These are phyloP conservation scores for Hydrozoanthus gracilis DNA, from an alignment of 92 coral and sea anemone species.

Conservation along the genomic window DNA sequence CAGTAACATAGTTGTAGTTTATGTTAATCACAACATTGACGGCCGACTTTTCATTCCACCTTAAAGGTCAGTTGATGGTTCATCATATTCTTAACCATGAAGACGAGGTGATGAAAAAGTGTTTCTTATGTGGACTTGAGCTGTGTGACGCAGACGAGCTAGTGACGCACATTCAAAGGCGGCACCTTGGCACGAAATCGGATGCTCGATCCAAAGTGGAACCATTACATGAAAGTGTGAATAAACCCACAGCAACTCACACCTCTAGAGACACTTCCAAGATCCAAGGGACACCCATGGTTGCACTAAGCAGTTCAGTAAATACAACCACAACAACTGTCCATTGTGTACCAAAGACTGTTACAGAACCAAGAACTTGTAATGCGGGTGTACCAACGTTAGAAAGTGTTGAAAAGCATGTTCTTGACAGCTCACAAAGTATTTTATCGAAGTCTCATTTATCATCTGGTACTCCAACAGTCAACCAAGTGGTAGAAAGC, in stretches of 20 bases:
- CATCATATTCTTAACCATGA: constrained; percentile 35
- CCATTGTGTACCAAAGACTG: neutral
- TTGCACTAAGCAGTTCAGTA: neutral
- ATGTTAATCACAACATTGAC: neutral
- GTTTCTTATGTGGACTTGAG: constrained; percentile 29
- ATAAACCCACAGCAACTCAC: neutral
- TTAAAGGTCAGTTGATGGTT: constrained; percentile 26
- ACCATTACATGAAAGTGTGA: neutral
- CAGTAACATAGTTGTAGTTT: no score
- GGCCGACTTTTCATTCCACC: neutral
- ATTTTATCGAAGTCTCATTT: neutral
- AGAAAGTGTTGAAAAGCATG: no score
- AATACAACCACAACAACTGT: neutral
- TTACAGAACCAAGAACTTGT: neutral
- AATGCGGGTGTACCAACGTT: neutral
- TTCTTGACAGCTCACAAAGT: neutral
- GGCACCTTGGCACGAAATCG: neutral
- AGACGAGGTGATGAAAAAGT: constrained; percentile 18
- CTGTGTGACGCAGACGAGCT: constrained; percentile 26
- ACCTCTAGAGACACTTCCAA: neutral
- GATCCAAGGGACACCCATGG: neutral
- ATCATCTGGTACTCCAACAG: neutral
- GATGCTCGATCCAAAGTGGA: neutral
- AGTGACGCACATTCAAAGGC: neutral
- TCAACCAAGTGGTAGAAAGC: neutral